Base-by-base conservation (phyloP, 2,797 vertebrate species). In the Hephaestus fuliginosus region DNA sequence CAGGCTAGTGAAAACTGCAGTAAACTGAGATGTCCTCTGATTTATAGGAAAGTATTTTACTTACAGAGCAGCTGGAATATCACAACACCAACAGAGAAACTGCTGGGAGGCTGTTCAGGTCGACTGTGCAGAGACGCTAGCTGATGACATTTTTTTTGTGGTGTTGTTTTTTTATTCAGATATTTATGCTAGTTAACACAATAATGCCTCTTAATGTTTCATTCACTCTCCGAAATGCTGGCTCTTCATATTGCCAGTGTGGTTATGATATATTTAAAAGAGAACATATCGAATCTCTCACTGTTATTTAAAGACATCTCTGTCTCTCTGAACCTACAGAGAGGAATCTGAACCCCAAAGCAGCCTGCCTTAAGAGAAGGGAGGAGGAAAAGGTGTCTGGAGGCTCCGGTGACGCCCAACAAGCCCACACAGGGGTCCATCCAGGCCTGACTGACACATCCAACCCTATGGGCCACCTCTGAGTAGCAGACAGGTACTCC, bases 391-490 rank as follows among this genome's bases (percentile, higher is more conserved):
- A 99, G 94, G 96, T 97, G 89, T 97, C 97, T 85, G 97, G 96
- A 74, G 96, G 97, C 92, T 97, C 97, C 84, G 96, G 95, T 91
- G 98, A 99, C 78, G 92, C 94, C n/a, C 97, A 97, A 85, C 93
- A 96, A 92, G 90, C 95, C 65, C 97, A 99, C 94, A 96, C 97
- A 81, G 97, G 97, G 86, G 93, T 95, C 91, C 98, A 98, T 90
- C 96, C 97, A 84, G 96, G 97, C 80, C 96, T 98, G 94, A 97
- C 96, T 89, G 98, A 99, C 95, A 87, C 97, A 95, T 96, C 98
- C 94, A 99, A 98, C 96, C 97, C 98, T 91, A 97, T 99, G 97
- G 98, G 97, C 94, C 98, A 99, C 94, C 97, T 99, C 96, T 99
- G 96, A 99, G 95, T 88, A 94, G 93, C 93, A 95, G 92, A 94